A percentile compares a stretch with the other conserved stretches of the same genome.
These are phyloP conservation scores for Cheilosia pagana DNA, from an alignment of 2,888 invertebrate genomes.

Conservation along the genomic window DNA sequence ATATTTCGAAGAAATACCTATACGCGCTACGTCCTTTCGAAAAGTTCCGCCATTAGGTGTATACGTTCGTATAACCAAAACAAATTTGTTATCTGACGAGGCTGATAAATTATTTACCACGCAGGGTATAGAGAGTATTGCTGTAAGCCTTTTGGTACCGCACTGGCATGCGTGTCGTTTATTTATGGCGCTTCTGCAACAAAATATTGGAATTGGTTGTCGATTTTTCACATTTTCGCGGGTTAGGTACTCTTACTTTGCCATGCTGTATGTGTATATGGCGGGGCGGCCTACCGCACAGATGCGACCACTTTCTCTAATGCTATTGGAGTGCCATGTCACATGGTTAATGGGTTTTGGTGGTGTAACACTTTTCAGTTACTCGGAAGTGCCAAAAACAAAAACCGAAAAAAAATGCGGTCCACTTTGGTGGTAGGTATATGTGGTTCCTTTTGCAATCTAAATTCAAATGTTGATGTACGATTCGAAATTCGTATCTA, in stretches of 20 bases:
- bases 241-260: constrained; percentile 39
- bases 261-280: constrained; percentile 16
- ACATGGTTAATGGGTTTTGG: constrained; percentile 66
- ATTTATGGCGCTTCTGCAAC: constrained; percentile 56
- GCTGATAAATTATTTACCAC: constrained; percentile 62
- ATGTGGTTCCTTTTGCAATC: constrained; percentile 14
- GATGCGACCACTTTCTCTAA: constrained; percentile 50
- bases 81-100: constrained; percentile 49
- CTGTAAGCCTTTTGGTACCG: constrained; percentile 11
- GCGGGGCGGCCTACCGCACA: constrained; percentile 47
- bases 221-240: constrained; percentile 66
- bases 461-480: constrained; percentile 21
- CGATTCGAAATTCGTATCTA: constrained; percentile 1
- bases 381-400: constrained; percentile 39
- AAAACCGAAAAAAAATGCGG: constrained; percentile 22
- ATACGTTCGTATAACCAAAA: constrained; percentile 18
- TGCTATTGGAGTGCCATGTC: constrained; percentile 55
- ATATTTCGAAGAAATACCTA: constrained; percentile 29
- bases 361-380: constrained; percentile 60
- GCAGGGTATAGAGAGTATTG: background rate
- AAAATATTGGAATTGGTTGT: constrained; percentile 68
- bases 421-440: constrained; percentile 5
- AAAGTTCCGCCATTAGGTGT: background rate
- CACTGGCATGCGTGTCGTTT: constrained; percentile 27
- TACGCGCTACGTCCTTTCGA: constrained; percentile 25